Conservation (phyloP, 2,888 invertebrate genomes). For the Diadegma fenestrale region DNA sequence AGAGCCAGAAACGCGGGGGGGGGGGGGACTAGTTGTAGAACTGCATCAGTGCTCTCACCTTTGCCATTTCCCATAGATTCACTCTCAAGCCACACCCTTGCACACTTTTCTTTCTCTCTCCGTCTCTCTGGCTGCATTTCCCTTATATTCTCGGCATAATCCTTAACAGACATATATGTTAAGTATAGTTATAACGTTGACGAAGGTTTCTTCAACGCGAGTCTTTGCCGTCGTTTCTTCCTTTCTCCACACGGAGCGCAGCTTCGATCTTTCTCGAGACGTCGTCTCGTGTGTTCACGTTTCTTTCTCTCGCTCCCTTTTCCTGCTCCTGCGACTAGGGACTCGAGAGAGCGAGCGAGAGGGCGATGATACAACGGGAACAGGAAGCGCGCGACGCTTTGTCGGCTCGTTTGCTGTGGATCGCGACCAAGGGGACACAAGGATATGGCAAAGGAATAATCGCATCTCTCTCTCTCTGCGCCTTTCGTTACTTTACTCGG, state of each 20-base stretch:
- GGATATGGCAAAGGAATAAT: conserved; percentile 45
- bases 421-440: conserved; percentile 51
- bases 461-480: conserved; percentile 1
- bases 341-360: conserved; percentile 19
- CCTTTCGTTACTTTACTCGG: conserved; percentile 40
- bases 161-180: conserved; percentile 37
- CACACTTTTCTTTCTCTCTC: conserved; percentile 50
- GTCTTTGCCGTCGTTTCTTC: conserved; percentile 38
- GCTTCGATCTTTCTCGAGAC: conserved; percentile 44
- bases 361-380: conserved; percentile 35
- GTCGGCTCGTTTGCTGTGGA: conserved; percentile 64
- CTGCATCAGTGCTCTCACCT: conserved; percentile 72
- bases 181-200: conserved; percentile 22
- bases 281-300: conserved; percentile 36
- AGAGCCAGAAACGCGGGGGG: conserved; percentile 61
- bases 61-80: conserved; percentile 81
- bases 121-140: conserved; percentile 19
- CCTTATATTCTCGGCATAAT: conserved; percentile 28
- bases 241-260: conserved; percentile 22
- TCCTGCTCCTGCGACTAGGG: not conserved
- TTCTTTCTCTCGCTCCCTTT: conserved; percentile 1
- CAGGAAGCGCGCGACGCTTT: conserved; percentile 62
- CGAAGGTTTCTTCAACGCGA: conserved; percentile 53
- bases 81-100: conserved; percentile 77
- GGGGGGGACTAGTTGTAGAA: conserved; percentile 53